Base-by-base conservation (phyloP, 2,113 vertebrate genomes). In the Enhydra lutris region DNA sequence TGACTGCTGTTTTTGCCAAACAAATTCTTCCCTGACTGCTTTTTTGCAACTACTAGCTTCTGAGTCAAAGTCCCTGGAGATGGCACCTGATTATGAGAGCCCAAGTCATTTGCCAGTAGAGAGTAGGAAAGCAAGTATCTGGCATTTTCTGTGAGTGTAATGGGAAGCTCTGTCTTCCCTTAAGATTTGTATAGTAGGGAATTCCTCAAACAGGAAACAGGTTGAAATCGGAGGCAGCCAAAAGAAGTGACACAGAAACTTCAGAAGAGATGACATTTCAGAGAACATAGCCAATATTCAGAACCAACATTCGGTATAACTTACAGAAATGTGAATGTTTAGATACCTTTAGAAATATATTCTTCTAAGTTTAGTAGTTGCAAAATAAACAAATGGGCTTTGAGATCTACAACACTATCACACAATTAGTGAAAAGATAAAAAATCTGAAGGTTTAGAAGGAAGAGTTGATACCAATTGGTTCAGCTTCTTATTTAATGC, bases 191-290 rank as follows among this genome's bases (percentile, higher is more conserved):
- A 50, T 55, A 47, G 29, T 31, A 92, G 39, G 47, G 26, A 89
- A 95, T 90, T 95, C 93, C 69, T 92, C 79, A 92, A 71, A 71
- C 20, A 91, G n/a, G 10, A 95, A 80, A 76, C 52, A 79, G 61
- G 34, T 85, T 93, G 17, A 71, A 29, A 76, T 91, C 88, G 42
- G 8, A 94, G 36, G 36, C n/a, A 82, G 26, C 52, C 80, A 91
- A 88, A 69, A 80, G 15, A 92, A 94, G 88, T 76, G 50, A 34
- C 34, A 74, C 26, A 78, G 42, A 18, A 29, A 26, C 42, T 76
- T 76, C 42, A 76, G 42, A 76, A 47, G 24, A 91, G 52, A 74
- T 63, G 31, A 61, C 34, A 81, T 24, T 23, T 50, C 14, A 52
- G 61, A n/a, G 24, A 3, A 81, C 15, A 12, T 50, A 86, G 34